Evolutionary conservation across 2,113 vertebrate species (phyloP).

Genomic region (Mesitornis unicolor): DNA sequence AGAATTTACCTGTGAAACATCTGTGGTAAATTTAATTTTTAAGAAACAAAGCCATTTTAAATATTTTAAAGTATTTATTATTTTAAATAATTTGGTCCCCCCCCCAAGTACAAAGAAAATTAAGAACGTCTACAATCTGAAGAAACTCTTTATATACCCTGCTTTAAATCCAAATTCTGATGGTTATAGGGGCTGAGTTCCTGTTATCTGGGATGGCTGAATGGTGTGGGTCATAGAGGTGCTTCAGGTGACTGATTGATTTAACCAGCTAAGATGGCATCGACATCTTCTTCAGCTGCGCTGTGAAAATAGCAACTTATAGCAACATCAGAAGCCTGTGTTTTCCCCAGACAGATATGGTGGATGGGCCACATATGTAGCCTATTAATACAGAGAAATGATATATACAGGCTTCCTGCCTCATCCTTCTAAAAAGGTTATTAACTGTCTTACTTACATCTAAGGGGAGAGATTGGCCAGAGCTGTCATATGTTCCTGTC

Average conservation of each 20-base stretch:
- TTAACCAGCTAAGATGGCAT: background rate
- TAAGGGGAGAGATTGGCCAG: slow-evolving; percentile 46
- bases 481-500: slow-evolving; percentile 51
- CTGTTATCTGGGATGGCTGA: background rate
- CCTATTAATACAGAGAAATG: slow-evolving; percentile 32
- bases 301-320: background rate
- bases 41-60: background rate
- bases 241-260: background rate
- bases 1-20: background rate
- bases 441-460: slow-evolving; percentile 31
- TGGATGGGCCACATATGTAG: background rate
- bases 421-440: slow-evolving; percentile 48
- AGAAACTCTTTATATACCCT: background rate
- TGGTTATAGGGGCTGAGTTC: background rate
- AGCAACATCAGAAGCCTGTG: background rate
- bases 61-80: background rate
- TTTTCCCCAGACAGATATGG: background rate
- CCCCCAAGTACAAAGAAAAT: background rate
- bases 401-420: slow-evolving; percentile 16
- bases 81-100: too few relatives aligned
- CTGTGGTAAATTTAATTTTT: background rate
- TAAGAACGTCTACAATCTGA: background rate
- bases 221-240: accelerated
- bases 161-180: background rate
- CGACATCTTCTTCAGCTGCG: background rate